A percentile compares a stretch with the other conserved stretches of the same genome.
phyloP scores from a whole-genome alignment of 2,888 invertebrate genomes.

The Archips xylosteana region DNA sequence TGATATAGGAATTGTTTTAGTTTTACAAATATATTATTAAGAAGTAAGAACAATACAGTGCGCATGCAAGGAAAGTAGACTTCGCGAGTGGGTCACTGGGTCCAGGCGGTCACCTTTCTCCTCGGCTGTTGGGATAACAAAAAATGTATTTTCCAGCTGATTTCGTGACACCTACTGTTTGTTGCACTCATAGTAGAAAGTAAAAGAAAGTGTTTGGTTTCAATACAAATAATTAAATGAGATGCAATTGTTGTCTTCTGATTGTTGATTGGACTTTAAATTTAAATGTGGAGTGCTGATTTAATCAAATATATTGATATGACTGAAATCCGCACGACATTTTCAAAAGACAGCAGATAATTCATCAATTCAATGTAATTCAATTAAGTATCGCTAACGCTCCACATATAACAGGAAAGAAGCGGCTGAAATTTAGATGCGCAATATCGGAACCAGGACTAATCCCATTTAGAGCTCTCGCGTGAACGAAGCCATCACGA shows the following conservation, averaged over 20 bases:
- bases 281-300: not conserved
- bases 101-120: conserved; percentile 75
- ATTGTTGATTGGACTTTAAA: conserved; percentile 13
- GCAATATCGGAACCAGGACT: conserved; percentile 3
- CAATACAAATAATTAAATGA: conserved; percentile 48
- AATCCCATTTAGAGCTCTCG: conserved; percentile 11
- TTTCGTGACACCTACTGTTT: conserved; percentile 61
- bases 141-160: conserved; percentile 60
- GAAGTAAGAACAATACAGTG: conserved; percentile 59
- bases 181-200: conserved; percentile 50
- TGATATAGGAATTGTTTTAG: conserved; percentile 8
- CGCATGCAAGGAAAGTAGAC: conserved; percentile 70
- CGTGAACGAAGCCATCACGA: conserved; percentile 33
- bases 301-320: not conserved
- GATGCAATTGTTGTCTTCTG: conserved; percentile 47
- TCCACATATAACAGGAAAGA: conserved; percentile 5
- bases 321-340: not conserved
- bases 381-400: not conserved
- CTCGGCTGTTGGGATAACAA: conserved; percentile 50
- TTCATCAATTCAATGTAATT: not conserved
- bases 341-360: not conserved
- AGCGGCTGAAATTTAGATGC: not conserved
- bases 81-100: conserved; percentile 72
- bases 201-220: conserved; percentile 55
- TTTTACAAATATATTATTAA: conserved; percentile 44